These are phyloP conservation scores for Muschampia plurimacula DNA, from an alignment of 2,888 invertebrate genomes.

Conservation along the genomic window DNA sequence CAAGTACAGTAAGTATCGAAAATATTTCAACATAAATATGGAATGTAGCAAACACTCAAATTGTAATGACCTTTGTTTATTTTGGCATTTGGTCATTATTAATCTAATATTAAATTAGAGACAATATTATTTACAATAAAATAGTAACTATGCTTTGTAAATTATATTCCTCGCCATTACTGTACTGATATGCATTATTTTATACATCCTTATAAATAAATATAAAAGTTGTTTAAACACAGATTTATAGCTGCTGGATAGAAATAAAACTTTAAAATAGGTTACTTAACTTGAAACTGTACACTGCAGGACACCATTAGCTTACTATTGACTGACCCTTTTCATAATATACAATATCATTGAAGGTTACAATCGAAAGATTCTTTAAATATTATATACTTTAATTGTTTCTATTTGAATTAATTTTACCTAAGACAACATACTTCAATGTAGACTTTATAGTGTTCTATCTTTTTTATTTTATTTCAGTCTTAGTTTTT, in stretches of 20 bases:
- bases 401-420: conserved; percentile 83
- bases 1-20: conserved; percentile 71
- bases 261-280: conserved; percentile 76
- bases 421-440: conserved; percentile 84
- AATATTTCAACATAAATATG: conserved; percentile 85
- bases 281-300: conserved; percentile 78
- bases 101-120: conserved; percentile 82
- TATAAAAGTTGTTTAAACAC: conserved; percentile 86
- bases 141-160: conserved; percentile 82
- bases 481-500: conserved; percentile 84
- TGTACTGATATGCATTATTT: conserved; percentile 82
- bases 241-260: conserved; percentile 79
- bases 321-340: conserved; percentile 71
- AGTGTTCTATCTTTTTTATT: conserved; percentile 81
- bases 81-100: conserved; percentile 73
- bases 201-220: conserved; percentile 74
- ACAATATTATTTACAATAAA: conserved; percentile 81
- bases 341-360: conserved; percentile 74
- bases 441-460: conserved; percentile 81
- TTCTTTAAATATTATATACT: conserved; percentile 82
- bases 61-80: conserved; percentile 77
- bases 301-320: conserved; percentile 77
- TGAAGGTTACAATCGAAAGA: conserved; percentile 74
- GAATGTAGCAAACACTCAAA: conserved; percentile 85
- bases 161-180: conserved; percentile 78